phyloP scores from a whole-genome alignment of 1,140 invertebrate genomes.

The Eueides isabella region DNA sequence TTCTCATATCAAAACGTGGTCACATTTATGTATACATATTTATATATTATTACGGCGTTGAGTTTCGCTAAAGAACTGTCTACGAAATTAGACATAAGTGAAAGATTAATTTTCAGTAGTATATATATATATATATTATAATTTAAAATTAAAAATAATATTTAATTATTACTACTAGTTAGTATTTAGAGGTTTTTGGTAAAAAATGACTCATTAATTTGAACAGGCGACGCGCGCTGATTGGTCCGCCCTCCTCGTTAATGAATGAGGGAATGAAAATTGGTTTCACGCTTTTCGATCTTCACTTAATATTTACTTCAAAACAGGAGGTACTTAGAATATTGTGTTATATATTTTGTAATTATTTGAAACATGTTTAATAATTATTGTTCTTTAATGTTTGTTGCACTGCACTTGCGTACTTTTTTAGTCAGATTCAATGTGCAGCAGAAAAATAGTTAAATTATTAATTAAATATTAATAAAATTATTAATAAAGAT shows the following conservation, averaged over 20 bases:
- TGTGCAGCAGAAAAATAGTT: no score
- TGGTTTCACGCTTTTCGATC: constrained; percentile 23
- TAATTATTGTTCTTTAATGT: no score
- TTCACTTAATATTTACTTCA: constrained; percentile 16
- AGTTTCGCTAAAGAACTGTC: no score
- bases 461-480: no score
- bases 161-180: background rate
- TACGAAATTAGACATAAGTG: no score
- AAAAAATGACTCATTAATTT: constrained; percentile 44
- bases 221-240: constrained; percentile 28
- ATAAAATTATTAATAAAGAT: no score
- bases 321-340: background rate
- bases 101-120: no score
- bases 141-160: background rate
- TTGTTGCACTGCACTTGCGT: no score
- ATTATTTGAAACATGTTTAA: background rate
- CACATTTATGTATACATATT: no score
- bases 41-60: no score
- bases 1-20: no score
- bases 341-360: background rate
- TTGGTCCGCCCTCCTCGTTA: constrained; percentile 27
- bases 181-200: constrained; percentile 16
- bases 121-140: background rate
- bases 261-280: constrained; percentile 30
- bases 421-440: no score